Conservation (phyloP, 2,888 invertebrate species). For the Amiota communis region DNA sequence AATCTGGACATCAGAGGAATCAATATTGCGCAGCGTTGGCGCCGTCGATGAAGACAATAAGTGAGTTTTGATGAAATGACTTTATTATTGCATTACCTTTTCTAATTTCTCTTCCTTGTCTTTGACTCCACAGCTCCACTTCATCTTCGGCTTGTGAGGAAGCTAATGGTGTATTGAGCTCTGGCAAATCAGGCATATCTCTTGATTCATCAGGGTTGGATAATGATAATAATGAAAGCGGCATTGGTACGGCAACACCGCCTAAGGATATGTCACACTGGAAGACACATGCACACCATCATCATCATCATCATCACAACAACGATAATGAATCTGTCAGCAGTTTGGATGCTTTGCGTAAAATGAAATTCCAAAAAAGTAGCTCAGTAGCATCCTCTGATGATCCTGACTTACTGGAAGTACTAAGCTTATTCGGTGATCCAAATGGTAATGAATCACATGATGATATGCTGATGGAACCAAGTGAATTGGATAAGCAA, state of each 20-base stretch:
- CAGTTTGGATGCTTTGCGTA: slow-evolving; percentile 68
- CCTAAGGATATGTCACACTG: slow-evolving; percentile 72
- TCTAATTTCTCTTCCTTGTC: slow-evolving; percentile 4
- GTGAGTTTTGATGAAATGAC: slow-evolving; percentile 58
- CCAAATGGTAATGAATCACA: slow-evolving; percentile 57
- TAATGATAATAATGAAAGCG: slow-evolving; percentile 72
- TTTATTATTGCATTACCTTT: slow-evolving; percentile 25
- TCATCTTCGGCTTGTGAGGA: slow-evolving; percentile 73
- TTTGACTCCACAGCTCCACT: slow-evolving; percentile 63
- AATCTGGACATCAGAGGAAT: slow-evolving; percentile 74
- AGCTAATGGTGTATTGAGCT: slow-evolving; percentile 70
- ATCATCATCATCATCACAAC: slow-evolving; percentile 48
- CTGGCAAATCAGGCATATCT: slow-evolving; percentile 72
- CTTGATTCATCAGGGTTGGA: slow-evolving; percentile 72
- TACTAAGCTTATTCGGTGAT: slow-evolving; percentile 70
- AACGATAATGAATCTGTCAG: slow-evolving; percentile 69
- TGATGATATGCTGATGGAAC: slow-evolving; percentile 55
- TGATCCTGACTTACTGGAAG: slow-evolving; percentile 72
- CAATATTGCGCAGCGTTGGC: slow-evolving; percentile 72
- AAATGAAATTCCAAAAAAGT: slow-evolving; percentile 71
- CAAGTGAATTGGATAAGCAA: slow-evolving; percentile 49
- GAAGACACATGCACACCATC: slow-evolving; percentile 54
- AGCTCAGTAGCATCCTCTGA: slow-evolving; percentile 70
- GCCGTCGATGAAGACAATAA: slow-evolving; percentile 74
- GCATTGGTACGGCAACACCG: slow-evolving; percentile 72